Base-by-base conservation (phyloP, 2,888 invertebrate genomes). In the Xanthia togata region DNA sequence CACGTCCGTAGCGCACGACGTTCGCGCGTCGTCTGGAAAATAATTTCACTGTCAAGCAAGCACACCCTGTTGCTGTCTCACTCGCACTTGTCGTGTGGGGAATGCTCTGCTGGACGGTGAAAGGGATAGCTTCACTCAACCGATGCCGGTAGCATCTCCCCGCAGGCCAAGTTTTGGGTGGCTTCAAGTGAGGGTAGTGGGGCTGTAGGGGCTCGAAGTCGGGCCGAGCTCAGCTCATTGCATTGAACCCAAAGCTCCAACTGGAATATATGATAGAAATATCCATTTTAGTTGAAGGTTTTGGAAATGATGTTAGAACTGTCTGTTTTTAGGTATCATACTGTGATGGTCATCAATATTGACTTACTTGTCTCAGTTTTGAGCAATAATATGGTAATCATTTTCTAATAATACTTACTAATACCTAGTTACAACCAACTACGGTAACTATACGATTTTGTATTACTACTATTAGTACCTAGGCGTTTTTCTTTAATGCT, bases 161-260 rank as follows among this genome's bases (percentile, higher is more conserved):
- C 96, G 70, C 94, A 94, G 81, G 92, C 93, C n/a, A 94, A 81
- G 65, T 89, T 91, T 65, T 92, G 91, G 12, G 82, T 70, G 2
- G 90, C 84, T 23, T 91, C 91, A 23, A 93, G 83, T 11, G 87
- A 85, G 2, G 93, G 91, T 0, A 93, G 81, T 0, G 91, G 90
- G 1, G 90, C 87, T 0, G 78, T 88, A 0, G 92, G 90, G 0
- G 90, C 93, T 26, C 97, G 93, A 2, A 97, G 93, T 64, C 94
- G 94, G 8, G 96, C 96, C 0, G 97, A 96, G 70, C 96, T 96
- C 11, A 97, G 79, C 67, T 97, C 96, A 85, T 97, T 97, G 85
- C 96, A 96, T 84, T 96, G 96, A 62, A 97, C 96, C 97, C 97
- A 97, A 0, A 96, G 93, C 72, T 96, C 96, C 92, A 97, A 89